Evolutionary conservation across 2,888 invertebrate species (phyloP).

Genomic region (Eulithis testata): DNA sequence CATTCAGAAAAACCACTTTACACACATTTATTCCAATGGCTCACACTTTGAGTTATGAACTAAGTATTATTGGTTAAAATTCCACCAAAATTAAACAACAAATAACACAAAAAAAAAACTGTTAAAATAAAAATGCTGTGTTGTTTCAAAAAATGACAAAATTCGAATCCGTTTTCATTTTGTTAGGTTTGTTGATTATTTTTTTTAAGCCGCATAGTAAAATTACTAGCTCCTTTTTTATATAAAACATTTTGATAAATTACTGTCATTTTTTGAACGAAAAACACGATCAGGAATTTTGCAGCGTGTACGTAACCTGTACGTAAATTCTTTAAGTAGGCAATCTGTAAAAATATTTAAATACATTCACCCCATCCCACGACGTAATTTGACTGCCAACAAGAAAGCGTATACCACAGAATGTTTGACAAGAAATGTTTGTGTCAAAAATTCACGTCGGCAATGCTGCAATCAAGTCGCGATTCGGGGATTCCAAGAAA

Average conservation of each 20-base stretch:
- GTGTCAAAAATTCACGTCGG: conserved; percentile 40
- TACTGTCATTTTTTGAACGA: too few species aligned
- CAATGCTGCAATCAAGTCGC: conserved; percentile 47
- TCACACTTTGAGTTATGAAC: too few species aligned
- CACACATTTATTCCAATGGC: too few species aligned
- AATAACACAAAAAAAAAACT: too few species aligned
- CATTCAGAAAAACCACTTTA: too few species aligned
- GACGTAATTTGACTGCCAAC: conserved; percentile 22
- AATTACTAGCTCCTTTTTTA: neutral
- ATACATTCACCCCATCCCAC: conserved; percentile 4
- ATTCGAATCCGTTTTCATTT: neutral
- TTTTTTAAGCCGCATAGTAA: neutral
- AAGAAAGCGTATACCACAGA: conserved; percentile 30
- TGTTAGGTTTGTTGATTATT: neutral
- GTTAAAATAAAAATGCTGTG: too few species aligned
- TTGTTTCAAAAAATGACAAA: too few species aligned
- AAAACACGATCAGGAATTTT: too few species aligned
- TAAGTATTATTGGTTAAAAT: too few species aligned
- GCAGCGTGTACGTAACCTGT: too few species aligned
- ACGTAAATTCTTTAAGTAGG: too few species aligned
- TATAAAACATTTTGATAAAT: neutral
- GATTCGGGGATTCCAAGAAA: conserved; percentile 41
- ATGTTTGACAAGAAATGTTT: conserved; percentile 42
- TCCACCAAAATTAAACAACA: too few species aligned
- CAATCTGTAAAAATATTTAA: neutral